Evolutionary conservation across 92 coral and sea anemone genomes (phyloP).

Genomic region (Heliopora coerulea): DNA sequence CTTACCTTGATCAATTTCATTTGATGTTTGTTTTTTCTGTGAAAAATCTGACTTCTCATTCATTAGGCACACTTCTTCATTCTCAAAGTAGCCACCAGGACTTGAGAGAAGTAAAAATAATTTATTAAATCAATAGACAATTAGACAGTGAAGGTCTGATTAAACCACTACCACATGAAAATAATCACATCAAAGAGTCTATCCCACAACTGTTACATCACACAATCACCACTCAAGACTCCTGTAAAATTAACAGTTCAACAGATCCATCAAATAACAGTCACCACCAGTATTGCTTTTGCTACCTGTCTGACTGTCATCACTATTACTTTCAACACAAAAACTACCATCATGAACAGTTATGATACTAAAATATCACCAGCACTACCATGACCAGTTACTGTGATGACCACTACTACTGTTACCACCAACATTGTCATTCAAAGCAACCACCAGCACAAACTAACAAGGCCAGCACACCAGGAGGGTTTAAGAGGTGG

Average conservation of each 20-base stretch:
- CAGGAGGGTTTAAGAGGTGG: too few relatives aligned
- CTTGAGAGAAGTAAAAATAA: conserved; percentile 7
- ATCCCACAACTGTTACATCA: too few relatives aligned
- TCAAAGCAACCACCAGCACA: too few relatives aligned
- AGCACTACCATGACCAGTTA: background rate
- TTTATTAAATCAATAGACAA: background rate
- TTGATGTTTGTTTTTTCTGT: conserved; percentile 56
- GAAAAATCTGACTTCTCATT: conserved; percentile 69
- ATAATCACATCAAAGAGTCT: too few relatives aligned
- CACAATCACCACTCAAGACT: too few relatives aligned
- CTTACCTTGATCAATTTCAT: conserved; percentile 86
- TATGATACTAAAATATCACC: background rate
- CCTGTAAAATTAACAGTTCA: too few relatives aligned
- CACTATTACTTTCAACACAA: background rate
- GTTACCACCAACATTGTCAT: background rate
- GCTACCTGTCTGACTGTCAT: background rate
- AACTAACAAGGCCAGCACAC: too few relatives aligned
- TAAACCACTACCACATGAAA: too few relatives aligned
- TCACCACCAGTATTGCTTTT: too few relatives aligned
- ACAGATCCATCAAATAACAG: too few relatives aligned
- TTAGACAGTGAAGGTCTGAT: too few relatives aligned
- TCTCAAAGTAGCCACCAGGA: conserved; percentile 61
- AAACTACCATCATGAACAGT: too few relatives aligned
- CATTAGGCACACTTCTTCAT: conserved; percentile 86
- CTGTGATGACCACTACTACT: background rate